Percentiles rank a stretch among this genome's conserved stretches.
Conservation (phyloP, 2,888 invertebrate genomes). For the Nebria brevicollis region DNA sequence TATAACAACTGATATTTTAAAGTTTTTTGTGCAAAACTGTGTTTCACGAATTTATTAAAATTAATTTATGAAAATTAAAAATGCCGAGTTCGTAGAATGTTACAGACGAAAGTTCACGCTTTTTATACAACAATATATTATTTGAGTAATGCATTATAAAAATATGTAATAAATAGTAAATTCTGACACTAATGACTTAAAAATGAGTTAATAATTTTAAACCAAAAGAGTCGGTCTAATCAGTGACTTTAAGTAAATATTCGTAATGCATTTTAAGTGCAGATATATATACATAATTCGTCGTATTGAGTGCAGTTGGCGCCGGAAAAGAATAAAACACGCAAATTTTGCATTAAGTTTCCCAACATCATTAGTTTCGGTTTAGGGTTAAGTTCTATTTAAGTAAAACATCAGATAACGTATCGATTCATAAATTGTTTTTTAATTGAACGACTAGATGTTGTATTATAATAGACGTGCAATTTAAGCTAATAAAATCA, state of each 20-base stretch:
- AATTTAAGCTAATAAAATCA: background rate
- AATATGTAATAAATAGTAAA: no score
- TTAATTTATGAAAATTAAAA: no score
- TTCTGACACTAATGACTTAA: no score
- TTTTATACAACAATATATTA: no score
- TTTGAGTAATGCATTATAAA: no score
- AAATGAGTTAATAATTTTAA: no score
- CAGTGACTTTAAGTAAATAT: conserved; percentile 23
- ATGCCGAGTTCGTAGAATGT: no score
- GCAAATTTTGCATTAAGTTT: conserved; percentile 47
- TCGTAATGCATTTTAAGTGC: conserved; percentile 37
- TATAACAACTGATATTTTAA: no score
- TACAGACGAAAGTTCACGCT: no score
- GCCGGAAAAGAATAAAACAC: conserved; percentile 42
- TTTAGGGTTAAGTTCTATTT: conserved; percentile 46
- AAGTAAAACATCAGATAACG: conserved; percentile 46
- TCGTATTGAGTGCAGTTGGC: conserved; percentile 42
- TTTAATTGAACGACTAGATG: conserved; percentile 31
- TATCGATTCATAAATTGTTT: conserved; percentile 46
- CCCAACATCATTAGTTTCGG: conserved; percentile 46
- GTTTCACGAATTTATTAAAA: no score
- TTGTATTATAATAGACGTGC: no score
- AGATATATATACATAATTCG: conserved; percentile 34
- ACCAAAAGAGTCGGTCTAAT: background rate
- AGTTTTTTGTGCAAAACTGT: no score